Conservation (phyloP, 2,113 vertebrate species). For the Mormyrus lacerda region DNA sequence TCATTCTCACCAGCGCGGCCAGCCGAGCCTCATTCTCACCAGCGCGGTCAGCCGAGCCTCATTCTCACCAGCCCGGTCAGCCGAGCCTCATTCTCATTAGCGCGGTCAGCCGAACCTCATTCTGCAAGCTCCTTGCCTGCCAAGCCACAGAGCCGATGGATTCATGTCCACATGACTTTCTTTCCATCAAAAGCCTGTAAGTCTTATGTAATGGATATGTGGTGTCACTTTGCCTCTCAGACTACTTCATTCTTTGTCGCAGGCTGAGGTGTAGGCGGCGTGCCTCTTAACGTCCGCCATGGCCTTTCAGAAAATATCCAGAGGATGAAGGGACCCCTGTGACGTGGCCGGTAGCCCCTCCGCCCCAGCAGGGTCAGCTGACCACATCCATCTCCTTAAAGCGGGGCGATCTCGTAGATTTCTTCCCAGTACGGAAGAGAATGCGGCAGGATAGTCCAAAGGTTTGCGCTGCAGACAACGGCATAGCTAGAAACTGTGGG, state of each 20-base stretch:
- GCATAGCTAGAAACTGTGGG: background rate
- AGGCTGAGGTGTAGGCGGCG: background rate
- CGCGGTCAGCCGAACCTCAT: background rate
- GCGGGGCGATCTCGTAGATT: no score
- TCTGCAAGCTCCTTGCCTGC: background rate
- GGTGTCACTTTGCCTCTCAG: background rate
- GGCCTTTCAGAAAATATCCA: background rate
- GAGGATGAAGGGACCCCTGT: background rate
- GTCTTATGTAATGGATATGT: background rate
- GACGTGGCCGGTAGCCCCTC: background rate
- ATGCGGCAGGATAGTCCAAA: background rate
- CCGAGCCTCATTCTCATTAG: no score
- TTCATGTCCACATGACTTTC: background rate
- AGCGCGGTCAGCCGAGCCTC: background rate
- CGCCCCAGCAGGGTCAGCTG: background rate
- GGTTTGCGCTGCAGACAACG: background rate
- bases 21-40: no score
- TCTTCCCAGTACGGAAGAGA: background rate
- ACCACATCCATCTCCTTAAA: background rate
- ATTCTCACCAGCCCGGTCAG: no score
- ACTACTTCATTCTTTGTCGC: no score
- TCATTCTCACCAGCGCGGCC: no score
- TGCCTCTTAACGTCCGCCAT: background rate
- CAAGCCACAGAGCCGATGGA: background rate
- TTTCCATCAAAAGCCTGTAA: background rate